Conservation (phyloP, 2,113 vertebrate species). For the Epinephelus fuscoguttatus region DNA sequence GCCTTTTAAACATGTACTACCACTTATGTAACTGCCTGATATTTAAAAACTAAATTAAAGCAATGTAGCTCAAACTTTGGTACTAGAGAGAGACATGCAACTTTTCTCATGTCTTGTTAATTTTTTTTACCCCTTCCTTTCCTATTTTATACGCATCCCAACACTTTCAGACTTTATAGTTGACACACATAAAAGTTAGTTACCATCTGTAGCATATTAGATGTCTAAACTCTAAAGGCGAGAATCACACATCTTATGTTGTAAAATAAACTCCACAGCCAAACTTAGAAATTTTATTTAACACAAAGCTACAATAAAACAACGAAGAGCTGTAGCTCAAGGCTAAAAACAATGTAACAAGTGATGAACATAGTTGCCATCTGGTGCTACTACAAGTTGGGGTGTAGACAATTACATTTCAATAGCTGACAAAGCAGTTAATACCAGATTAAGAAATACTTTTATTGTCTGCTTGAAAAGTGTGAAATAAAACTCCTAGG, state of each 20-base stretch:
- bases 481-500: neutral
- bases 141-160: constrained; percentile 6
- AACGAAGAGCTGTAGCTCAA: neutral
- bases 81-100: neutral
- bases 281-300: constrained; percentile 43
- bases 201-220: constrained; percentile 61
- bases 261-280: constrained; percentile 50
- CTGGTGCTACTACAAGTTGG: neutral
- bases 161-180: constrained; percentile 31
- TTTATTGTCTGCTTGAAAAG: constrained; percentile 9
- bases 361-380: neutral
- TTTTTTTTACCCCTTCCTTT: neutral
- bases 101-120: neutral
- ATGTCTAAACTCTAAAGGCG: constrained; percentile 42
- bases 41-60: neutral
- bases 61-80: neutral
- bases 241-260: constrained; percentile 53
- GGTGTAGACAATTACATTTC: neutral
- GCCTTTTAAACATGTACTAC: too few species aligned
- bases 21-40: too few species aligned
- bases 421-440: constrained; percentile 8
- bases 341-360: neutral
- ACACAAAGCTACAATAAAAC: constrained; percentile 54
- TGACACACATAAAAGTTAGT: constrained; percentile 45
- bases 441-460: constrained; percentile 23